A percentile compares a stretch with the other conserved stretches of the same genome.
Conservation (phyloP, 2,888 invertebrate species). For the Capitulum mitella region DNA sequence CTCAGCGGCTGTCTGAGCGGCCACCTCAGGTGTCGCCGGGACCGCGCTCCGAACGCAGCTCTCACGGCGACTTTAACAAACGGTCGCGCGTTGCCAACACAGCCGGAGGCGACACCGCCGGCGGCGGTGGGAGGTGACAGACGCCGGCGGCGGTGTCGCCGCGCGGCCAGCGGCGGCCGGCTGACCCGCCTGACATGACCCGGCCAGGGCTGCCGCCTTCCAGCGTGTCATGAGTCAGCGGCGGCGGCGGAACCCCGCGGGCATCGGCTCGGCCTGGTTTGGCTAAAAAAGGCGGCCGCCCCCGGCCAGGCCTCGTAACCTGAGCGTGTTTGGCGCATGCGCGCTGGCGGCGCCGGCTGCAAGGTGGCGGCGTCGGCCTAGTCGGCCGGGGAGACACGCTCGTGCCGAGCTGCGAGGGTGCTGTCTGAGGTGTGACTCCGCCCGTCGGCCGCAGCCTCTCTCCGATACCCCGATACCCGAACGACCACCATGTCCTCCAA, state of each 20-base stretch:
- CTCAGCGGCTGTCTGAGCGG: too few relatives aligned
- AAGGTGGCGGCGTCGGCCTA: neutral
- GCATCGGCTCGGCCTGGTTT: neutral
- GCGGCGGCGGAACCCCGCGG: neutral
- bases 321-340: conserved; percentile 8
- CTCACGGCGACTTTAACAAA: too few relatives aligned
- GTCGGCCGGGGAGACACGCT: neutral
- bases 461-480: neutral
- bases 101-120: too few relatives aligned
- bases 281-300: conserved; percentile 2
- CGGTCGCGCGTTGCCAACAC: too few relatives aligned
- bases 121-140: too few relatives aligned
- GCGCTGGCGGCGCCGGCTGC: neutral
- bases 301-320: neutral
- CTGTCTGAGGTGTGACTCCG: neutral
- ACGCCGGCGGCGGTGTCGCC: neutral
- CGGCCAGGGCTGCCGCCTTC: neutral
- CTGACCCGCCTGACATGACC: neutral
- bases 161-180: neutral
- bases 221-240: neutral
- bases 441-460: neutral
- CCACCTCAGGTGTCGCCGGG: too few relatives aligned
- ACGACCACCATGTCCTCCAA: neutral
- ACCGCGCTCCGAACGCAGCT: too few relatives aligned
- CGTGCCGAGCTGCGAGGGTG: conserved; percentile 9